Evolutionary conservation across 2,888 invertebrate species (phyloP), one percentile per base, ranked within the genome.

Genomic region (Copidosoma aretas): DNA sequence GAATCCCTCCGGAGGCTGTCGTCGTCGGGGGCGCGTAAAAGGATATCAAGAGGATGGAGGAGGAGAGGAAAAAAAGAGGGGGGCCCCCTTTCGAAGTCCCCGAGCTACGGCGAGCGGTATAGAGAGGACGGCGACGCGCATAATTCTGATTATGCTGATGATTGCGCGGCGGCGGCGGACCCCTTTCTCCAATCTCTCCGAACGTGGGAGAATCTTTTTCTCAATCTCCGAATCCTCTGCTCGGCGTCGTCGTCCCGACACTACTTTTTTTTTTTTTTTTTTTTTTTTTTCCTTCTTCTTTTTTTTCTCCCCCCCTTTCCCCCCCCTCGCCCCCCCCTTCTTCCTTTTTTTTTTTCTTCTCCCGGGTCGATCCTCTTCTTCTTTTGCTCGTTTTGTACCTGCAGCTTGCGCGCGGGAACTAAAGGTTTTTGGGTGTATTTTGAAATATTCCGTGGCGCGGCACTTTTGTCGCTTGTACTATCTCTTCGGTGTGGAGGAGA

Each of bases 141-240:
- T 72, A 70, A 67, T 72, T 70, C 58, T 58, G 72, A 72, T 72
- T 72, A 72, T 72, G 72, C 72, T 70, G 70, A 71, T 71, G 69
- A 71, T 71, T 69, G 66, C 71, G 24, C 58, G 46, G 1, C 53
- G n/a, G 62, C 52, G n/a, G n/a, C 67, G 62, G 62, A 59, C 32
- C 32, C 32, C 32, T 32, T 32, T 32, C 32, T 32, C 32, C 32
- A 32, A 59, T 46, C 60, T 66, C 66, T 66, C 60, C 62, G 60
- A 64, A 65, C 67, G 71, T 69, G 71, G 71, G 68, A 71, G 71
- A 71, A 69, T 71, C 67, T 64, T 58, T 52, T 59, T 57, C 60
- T 51, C 24, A 32, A 14, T 59, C 43, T 59, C n/a, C n/a, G n/a
- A 58, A 60, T 64, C 64, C 66, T 19, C 58, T 21, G 46, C 57